Evolutionary conservation across 2,797 vertebrate genomes (phyloP), one percentile per base, ranked within the genome.

Genomic region (Bucorvus abyssinicus): DNA sequence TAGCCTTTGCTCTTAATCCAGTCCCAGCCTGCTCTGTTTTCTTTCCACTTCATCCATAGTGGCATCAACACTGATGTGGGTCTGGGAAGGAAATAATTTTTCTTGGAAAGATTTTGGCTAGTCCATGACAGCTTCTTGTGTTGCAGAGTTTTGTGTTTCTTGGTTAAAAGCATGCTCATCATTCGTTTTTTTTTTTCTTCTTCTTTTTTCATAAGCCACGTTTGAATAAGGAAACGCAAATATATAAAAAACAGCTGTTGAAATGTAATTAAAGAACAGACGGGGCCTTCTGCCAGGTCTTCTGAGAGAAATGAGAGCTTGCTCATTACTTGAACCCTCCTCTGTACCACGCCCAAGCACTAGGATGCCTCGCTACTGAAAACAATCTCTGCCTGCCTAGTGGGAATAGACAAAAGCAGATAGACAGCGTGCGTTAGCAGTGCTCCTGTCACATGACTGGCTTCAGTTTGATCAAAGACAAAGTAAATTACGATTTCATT

Each of bases 211-310:
- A 59, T 91, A 65, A 96, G 94, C 95, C 76, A 94, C 90, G 74
- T 95, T 94, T 75, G 69, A 96, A 93, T 82, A 90, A 95, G 96
- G 95, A 97, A 97, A 97, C 78, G 96, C 90, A 96, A 95, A 96
- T 95, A 96, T 96, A 96, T 95, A 94, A 96, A 96, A 97, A 97
- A 84, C 96, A 97, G 94, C 95, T 97, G 96, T 97, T 93, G 95
- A 97, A 97, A 96, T 97, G 96, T 95, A 97, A 95, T 97, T 97
- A 96, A 96, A 96, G 91, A 97, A 94, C 82, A 88, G 97, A 95
- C 84, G 23, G 91, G 96, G 92, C 92, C 87, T 92, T 40, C 78
- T 96, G 96, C 96, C 95, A 96, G 93, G 94, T 79, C 84, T 96
- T 90, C 90, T 92, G 95, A 96, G 96, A 96, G 94, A 86, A 94